A percentile compares a stretch with the other conserved stretches of the same genome.
phyloP scores from a whole-genome alignment of 64 coral and sea anemone genomes.

The Montipora foliosa region DNA sequence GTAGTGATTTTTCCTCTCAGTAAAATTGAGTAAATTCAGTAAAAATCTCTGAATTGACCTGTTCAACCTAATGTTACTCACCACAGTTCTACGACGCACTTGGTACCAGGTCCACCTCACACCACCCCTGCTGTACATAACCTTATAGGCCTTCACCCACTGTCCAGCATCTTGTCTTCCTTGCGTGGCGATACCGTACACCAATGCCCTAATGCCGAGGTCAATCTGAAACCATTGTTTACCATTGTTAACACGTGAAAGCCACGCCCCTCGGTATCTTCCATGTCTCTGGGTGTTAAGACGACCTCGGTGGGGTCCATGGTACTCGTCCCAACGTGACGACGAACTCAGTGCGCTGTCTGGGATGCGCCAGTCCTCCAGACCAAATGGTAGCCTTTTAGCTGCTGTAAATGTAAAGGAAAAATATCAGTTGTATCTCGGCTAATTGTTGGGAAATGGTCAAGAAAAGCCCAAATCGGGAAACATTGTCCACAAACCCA shows the following conservation, averaged over 20 bases:
- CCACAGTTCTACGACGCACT: slow-evolving; percentile 59
- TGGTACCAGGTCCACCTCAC: slow-evolving; percentile 68
- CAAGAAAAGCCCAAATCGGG: too few species aligned
- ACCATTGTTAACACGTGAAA: slow-evolving; percentile 62
- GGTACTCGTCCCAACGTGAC: slow-evolving; percentile 69
- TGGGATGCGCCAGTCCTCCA: slow-evolving; percentile 80
- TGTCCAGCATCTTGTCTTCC: slow-evolving; percentile 75
- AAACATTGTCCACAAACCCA: neutral
- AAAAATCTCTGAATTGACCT: neutral
- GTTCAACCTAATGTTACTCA: neutral
- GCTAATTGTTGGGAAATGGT: neutral
- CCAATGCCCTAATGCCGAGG: slow-evolving; percentile 16
- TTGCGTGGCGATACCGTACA: slow-evolving; percentile 73
- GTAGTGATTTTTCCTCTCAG: neutral
- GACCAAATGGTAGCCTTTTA: slow-evolving; percentile 65
- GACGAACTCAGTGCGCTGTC: slow-evolving; percentile 68
- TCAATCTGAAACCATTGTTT: slow-evolving; percentile 88
- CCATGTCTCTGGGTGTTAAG: slow-evolving; percentile 67
- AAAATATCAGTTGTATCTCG: neutral
- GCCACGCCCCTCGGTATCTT: slow-evolving; percentile 64
- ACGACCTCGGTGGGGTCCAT: slow-evolving; percentile 59
- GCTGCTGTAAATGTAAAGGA: neutral
- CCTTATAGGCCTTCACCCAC: slow-evolving; percentile 88
- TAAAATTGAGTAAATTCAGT: neutral
- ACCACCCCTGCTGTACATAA: slow-evolving; percentile 76